Base-by-base conservation (phyloP, 2,888 invertebrate species). In the Ceriagrion tenellum region DNA sequence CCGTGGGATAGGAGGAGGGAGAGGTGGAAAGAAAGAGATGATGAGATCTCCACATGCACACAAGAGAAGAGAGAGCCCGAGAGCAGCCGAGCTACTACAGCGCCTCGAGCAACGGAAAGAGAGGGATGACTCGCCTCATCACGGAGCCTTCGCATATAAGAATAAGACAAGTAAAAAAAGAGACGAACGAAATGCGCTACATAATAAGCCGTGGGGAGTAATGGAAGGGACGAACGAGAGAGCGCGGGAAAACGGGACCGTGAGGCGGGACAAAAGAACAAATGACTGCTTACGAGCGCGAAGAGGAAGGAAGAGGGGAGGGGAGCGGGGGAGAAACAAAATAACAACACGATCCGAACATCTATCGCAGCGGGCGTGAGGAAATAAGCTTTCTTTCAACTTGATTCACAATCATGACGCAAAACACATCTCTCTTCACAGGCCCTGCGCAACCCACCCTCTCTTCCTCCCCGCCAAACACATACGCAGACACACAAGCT, bases 301-400 rank as follows among this genome's bases (percentile, higher is more conserved):
- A 47, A 2, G 47, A 47, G 47, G 47, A 2, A 47, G 47, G 23
- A 90, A 56, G 93, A 30, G 0, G 35, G 23, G 0, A 20, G 23
- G 56, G n/a, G 93, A 30, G 4, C 12, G 20, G 1, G 18, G 23
- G 23, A 91, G 40, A 63, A 91, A 91, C 26, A 47, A 93, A 47
- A 63, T 13, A 81, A 35, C 35, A 35, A 81, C 30, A 6, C 30
- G n/a, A 26, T 23, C 69, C 93, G 69, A 93, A 81, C 30, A 35
- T 81, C 81, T 81, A 81, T 81, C 81, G 81, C 81, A 81, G 81
- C 81, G 81, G 69, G 69, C 74, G n/a, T 35, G 35, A 59, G 47
- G 40, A 93, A 69, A 63, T 93, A 40, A 93, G 93, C 93, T n/a
- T 81, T 81, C 81, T 35, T 81, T 81, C 81, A 81, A 81, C 35